Conservation (phyloP, 2,113 vertebrate species). For the Phodopus roborovskii region DNA sequence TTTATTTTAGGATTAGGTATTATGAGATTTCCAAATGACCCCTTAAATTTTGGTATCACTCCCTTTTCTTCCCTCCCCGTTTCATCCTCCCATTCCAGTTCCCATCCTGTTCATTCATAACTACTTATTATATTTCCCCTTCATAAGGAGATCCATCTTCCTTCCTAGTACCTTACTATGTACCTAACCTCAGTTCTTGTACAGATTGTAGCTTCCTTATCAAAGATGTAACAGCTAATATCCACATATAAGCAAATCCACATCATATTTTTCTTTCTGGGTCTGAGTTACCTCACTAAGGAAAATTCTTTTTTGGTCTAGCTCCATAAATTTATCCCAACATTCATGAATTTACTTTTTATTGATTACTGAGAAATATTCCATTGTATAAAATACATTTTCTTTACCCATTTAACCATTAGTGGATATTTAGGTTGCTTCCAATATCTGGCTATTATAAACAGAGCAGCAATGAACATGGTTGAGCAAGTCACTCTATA, state of each 20-base stretch:
- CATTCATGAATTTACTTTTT: not conserved
- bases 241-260: not conserved
- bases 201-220: not conserved
- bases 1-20: not conserved
- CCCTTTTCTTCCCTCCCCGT: not conserved
- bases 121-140: not conserved
- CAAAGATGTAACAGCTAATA: not conserved
- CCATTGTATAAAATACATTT: not conserved
- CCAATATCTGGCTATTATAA: not conserved
- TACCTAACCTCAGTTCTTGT: not conserved
- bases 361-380: not conserved
- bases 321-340: not conserved
- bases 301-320: not conserved
- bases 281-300: not conserved
- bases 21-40: not conserved
- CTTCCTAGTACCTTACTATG: not conserved
- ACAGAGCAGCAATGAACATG: not conserved
- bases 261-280: not conserved
- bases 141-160: not conserved
- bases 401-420: not conserved
- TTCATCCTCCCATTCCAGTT: not conserved
- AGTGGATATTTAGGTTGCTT: not conserved
- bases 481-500: not conserved
- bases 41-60: not conserved
- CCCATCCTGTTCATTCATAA: not conserved